A percentile compares a stretch with the other conserved stretches of the same genome.
phyloP scores from a whole-genome alignment of 2,888 invertebrate species.

The Biston betularia region DNA sequence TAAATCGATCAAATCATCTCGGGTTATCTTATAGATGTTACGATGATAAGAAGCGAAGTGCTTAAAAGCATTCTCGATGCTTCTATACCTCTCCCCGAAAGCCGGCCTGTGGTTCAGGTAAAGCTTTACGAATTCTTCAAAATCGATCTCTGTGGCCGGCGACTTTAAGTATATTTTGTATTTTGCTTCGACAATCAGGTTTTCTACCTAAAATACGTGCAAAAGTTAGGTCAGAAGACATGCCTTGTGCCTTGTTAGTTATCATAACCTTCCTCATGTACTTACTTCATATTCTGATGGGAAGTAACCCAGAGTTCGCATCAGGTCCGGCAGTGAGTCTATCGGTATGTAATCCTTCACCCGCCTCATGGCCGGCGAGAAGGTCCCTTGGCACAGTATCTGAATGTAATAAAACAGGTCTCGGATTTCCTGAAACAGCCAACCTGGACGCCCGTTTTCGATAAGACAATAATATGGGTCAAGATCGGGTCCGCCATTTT shows the following conservation, averaged over 20 bases:
- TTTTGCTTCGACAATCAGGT: slow-evolving; percentile 86
- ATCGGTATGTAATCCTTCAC: slow-evolving; percentile 88
- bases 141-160: slow-evolving; percentile 85
- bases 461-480: slow-evolving; percentile 90
- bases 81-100: slow-evolving; percentile 78
- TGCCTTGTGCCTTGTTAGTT: neutral
- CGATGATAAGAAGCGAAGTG: slow-evolving; percentile 61
- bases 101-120: slow-evolving; percentile 89
- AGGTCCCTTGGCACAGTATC: slow-evolving; percentile 90
- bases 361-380: slow-evolving; percentile 86
- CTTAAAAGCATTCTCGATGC: slow-evolving; percentile 80
- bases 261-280: neutral
- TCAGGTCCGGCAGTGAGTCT: slow-evolving; percentile 89
- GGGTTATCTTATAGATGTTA: slow-evolving; percentile 57
- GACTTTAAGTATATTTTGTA: slow-evolving; percentile 80
- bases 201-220: slow-evolving; percentile 80
- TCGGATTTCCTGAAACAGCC: slow-evolving; percentile 90
- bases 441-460: slow-evolving; percentile 90
- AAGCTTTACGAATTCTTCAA: slow-evolving; percentile 88
- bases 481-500: slow-evolving; percentile 84
- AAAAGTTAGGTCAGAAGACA: neutral
- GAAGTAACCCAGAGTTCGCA: slow-evolving; percentile 91
- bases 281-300: slow-evolving; percentile 90
- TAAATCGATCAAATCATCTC: slow-evolving; percentile 74
- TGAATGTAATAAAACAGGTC: slow-evolving; percentile 92